Conservation (phyloP, 1,140 invertebrate genomes). For the Schlechtendalia chinensis region DNA sequence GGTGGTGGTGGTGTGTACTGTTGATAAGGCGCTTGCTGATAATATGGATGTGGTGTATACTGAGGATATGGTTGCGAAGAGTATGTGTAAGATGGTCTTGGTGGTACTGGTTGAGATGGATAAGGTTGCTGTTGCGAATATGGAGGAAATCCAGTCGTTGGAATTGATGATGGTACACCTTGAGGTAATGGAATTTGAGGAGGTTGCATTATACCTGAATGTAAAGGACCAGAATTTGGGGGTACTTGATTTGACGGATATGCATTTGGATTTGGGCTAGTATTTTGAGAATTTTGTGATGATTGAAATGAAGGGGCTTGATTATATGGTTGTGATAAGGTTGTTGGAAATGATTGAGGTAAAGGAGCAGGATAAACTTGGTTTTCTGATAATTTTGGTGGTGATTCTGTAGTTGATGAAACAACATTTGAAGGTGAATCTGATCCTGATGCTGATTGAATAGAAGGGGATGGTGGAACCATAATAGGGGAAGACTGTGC, state of each 20-base stretch:
- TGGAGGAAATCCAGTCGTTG: constrained; percentile 53
- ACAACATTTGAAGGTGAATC: constrained; percentile 42
- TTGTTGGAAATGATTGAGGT: constrained; percentile 19
- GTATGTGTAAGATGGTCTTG: constrained; percentile 63
- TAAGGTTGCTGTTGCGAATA: constrained; percentile 56
- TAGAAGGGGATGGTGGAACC: not conserved
- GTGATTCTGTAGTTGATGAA: constrained; percentile 45
- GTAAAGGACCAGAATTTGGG: constrained; percentile 45
- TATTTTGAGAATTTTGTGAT: not conserved
- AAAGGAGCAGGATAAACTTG: not conserved
- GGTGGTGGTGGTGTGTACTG: constrained; percentile 61
- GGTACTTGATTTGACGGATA: constrained; percentile 24
- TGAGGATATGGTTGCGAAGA: constrained; percentile 65
- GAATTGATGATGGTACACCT: constrained; percentile 52
- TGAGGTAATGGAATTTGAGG: constrained; percentile 51
- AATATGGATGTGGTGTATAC: constrained; percentile 60
- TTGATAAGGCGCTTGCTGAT: constrained; percentile 59
- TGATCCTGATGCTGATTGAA: not conserved
- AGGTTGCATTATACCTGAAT: constrained; percentile 53
- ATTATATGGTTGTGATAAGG: constrained; percentile 18
- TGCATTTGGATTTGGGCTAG: constrained; percentile 1
- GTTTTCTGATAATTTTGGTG: constrained; percentile 34
- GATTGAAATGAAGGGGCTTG: constrained; percentile 31
- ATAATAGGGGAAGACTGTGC: not conserved
- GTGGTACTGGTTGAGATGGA: constrained; percentile 56